A percentile compares a stretch with the other conserved stretches of the same genome.
These are phyloP conservation scores for Xiphorhynchus elegans DNA, from an alignment of 2,113 vertebrate species.

Conservation along the genomic window DNA sequence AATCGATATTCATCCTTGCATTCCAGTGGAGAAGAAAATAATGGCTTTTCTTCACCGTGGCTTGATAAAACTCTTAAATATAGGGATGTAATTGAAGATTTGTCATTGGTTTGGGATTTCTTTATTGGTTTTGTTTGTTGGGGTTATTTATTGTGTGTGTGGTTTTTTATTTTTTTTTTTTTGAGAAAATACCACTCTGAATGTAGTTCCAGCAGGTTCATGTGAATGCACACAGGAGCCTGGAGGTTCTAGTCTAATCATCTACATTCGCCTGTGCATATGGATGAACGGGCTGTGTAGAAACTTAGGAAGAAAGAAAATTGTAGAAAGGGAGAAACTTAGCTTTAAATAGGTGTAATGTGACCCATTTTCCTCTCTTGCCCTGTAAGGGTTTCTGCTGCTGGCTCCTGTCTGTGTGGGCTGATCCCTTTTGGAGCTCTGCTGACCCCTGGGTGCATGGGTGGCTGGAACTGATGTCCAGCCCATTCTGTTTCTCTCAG, in stretches of 20 bases:
- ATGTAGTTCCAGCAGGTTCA: neutral
- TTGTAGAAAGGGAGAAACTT: neutral
- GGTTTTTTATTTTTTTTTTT: neutral
- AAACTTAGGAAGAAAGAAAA: neutral
- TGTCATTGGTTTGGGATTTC: neutral
- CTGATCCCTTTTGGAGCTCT: neutral
- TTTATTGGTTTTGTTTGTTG: neutral
- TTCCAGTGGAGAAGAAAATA: neutral
- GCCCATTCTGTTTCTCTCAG: neutral
- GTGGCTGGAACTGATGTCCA: neutral
- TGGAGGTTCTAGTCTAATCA: neutral
- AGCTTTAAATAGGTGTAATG: neutral
- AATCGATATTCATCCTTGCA: neutral
- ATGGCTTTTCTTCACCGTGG: neutral
- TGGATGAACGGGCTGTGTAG: neutral
- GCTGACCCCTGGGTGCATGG: neutral
- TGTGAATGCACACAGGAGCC: neutral
- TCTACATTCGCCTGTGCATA: neutral
- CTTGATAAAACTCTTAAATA: neutral
- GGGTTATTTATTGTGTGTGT: too few relatives aligned
- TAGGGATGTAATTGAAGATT: neutral
- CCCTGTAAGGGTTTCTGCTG: neutral
- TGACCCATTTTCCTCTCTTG: neutral
- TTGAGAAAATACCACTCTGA: neutral
- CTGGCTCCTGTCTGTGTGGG: neutral